Conservation (phyloP, 2,888 invertebrate species). For the Latrodectus hesperus region DNA sequence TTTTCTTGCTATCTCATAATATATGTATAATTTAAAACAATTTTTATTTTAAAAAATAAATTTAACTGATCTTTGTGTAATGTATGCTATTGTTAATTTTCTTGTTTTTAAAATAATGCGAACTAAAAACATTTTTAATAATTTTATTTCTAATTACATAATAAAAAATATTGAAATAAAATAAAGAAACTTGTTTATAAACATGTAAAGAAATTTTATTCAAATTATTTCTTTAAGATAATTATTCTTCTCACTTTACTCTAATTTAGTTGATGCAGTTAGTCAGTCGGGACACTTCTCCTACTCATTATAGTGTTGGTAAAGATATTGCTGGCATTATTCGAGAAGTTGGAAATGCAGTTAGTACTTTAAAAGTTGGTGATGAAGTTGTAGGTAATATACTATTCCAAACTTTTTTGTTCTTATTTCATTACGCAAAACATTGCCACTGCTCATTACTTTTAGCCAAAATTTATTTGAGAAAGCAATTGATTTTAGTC, state of each 20-base stretch:
- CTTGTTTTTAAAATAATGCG: no score
- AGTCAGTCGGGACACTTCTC: constrained; percentile 70
- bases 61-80: no score
- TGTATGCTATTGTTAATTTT: no score
- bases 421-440: neutral
- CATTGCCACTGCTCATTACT: neutral
- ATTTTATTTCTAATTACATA: no score
- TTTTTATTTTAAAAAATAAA: no score
- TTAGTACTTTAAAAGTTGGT: constrained; percentile 74
- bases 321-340: constrained; percentile 76
- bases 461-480: neutral
- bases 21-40: no score
- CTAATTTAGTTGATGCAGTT: constrained; percentile 49
- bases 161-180: no score
- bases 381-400: constrained; percentile 76
- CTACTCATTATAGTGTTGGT: constrained; percentile 72
- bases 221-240: no score
- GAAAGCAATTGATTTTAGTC: neutral
- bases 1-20: no score
- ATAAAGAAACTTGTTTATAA: no score
- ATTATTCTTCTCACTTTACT: neutral
- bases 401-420: neutral
- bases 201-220: no score
- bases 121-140: no score
- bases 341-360: constrained; percentile 74